Evolutionary conservation across 2,888 invertebrate genomes (phyloP).

Genomic region (Antitype chi): DNA sequence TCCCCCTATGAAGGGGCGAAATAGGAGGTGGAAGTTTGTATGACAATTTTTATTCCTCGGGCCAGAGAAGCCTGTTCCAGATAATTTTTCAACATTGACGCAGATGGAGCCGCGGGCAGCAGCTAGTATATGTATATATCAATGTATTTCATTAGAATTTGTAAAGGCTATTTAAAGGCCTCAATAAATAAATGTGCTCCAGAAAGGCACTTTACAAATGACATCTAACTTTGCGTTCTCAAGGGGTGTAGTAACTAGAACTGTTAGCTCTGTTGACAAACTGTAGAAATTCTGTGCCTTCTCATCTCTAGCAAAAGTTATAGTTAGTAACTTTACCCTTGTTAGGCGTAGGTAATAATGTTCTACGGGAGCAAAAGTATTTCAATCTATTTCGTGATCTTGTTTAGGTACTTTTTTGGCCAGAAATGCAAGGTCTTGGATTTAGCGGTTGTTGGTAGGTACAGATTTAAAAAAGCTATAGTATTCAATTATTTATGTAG

Average conservation of each 20-base stretch:
- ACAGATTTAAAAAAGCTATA: background rate
- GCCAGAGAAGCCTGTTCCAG: too few species aligned
- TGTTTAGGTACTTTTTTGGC: conserved; percentile 15
- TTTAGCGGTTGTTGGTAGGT: background rate
- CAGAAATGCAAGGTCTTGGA: conserved; percentile 6
- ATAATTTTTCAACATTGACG: too few species aligned
- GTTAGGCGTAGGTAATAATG: conserved; percentile 32
- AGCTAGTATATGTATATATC: background rate
- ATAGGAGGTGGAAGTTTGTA: too few species aligned
- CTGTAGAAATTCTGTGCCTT: conserved; percentile 46
- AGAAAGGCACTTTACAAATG: conserved; percentile 47
- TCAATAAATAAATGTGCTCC: conserved; percentile 31
- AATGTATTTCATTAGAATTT: conserved; percentile 21
- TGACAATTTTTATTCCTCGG: too few species aligned
- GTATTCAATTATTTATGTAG: too few species aligned
- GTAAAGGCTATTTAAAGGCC: background rate
- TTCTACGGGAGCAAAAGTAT: conserved; percentile 26
- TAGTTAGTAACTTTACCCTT: conserved; percentile 36
- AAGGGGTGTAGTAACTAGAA: conserved; percentile 31
- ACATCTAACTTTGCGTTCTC: conserved; percentile 48
- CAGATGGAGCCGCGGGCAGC: too few species aligned
- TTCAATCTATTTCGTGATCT: conserved; percentile 27
- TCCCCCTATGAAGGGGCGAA: too few species aligned
- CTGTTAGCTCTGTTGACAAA: conserved; percentile 34
- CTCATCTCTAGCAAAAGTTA: conserved; percentile 39